Evolutionary conservation across 2,797 vertebrate species (phyloP), one percentile per base, ranked within the genome.

Genomic region (Acanthurus tractus): DNA sequence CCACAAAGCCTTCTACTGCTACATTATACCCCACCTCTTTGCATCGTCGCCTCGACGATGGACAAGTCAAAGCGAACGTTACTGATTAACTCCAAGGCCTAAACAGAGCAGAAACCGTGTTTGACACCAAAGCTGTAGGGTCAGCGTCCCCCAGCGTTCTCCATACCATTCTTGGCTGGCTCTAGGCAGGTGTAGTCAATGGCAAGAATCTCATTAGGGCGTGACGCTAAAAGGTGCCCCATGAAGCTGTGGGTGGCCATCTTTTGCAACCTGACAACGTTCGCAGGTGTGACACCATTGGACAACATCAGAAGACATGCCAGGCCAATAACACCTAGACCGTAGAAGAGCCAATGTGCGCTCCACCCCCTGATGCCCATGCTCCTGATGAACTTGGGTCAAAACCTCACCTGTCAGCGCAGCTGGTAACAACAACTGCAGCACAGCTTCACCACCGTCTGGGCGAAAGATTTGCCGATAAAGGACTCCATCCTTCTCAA

Each of bases 361-460:
- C 34, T 84, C 73, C 0, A 70, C 17, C 0, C 73, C 69, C 13
- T 74, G 74, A 18, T 84, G 74, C 0, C 74, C 58, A 12, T 76
- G 74, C n/a, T 20, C 18, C 10, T 84, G 17, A 9, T 74, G 78
- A 0, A 81, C 14, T 3, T 74, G 52, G 0, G 8, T 22, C n/a
- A 79, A 1, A 1, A 76, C 63, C 11, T 76, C 63, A 2, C 8
- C 5, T 10, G 17, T 63, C 0, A 76, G 17, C 0, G 3, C 10
- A 0, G 1, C 23, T 0, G 74, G 82, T 2, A 84, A 4, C 0
- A 84, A 1, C 8, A 84, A 10, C 10, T 81, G 74, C 4, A 36
- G 1, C 0, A 65, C 23, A 2, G 23, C 52, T 9, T 72, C 75
- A 0, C 3, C 63, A 2, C 70, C 52, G 63, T 75, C 62, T 0